Percentiles rank a stretch among this genome's conserved stretches.
These are phyloP conservation scores for Hexactinellida sp. DNA, from an alignment of 37 sponge, comb jelly and placozoan genomes.

Conservation along the genomic window DNA sequence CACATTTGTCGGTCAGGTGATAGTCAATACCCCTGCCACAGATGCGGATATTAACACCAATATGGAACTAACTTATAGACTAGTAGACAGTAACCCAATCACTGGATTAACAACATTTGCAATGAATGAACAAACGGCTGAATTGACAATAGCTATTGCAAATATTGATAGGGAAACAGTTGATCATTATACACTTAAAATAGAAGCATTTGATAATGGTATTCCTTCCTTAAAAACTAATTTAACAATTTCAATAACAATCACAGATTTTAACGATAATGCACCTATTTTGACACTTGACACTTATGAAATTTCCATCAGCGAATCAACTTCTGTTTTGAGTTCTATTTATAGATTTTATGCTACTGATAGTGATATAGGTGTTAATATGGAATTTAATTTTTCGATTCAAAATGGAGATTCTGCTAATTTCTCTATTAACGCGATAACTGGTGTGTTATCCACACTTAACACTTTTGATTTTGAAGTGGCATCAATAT, in stretches of 20 bases:
- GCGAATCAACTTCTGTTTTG: neutral
- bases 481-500: neutral
- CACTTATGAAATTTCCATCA: neutral
- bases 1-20: no score
- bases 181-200: no score
- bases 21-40: neutral
- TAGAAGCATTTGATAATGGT: no score
- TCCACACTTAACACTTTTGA: neutral
- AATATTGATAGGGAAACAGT: no score
- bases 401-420: neutral
- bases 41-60: neutral
- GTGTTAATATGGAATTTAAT: neutral
- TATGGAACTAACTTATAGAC: no score
- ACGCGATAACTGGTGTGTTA: neutral
- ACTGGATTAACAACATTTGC: no score
- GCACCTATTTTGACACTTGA: neutral
- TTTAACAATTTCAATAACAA: neutral
- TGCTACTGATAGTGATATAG: slow-evolving; percentile 14
- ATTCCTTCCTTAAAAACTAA: neutral
- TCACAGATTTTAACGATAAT: slow-evolving; percentile 22
- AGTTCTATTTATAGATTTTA: neutral
- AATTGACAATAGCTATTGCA: no score
- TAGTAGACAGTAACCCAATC: no score
- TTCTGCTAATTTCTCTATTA: neutral
- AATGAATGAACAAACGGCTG: no score